Evolutionary conservation across 2,797 vertebrate genomes (phyloP).

Genomic region (Acrossocheilus wenchowensis): DNA sequence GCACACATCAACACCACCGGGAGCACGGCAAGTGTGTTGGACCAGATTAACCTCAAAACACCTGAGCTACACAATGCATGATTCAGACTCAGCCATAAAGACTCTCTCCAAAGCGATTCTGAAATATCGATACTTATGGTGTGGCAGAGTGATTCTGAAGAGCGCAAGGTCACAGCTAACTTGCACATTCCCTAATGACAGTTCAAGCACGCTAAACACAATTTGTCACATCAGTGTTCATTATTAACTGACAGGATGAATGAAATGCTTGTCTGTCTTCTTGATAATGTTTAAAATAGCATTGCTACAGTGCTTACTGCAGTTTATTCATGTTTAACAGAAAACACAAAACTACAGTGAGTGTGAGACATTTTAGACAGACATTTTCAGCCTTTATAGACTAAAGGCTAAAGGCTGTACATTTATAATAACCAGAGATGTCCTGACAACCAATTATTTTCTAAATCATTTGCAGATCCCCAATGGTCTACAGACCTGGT

Average conservation of each 20-base stretch:
- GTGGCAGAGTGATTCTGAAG: background rate
- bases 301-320: background rate
- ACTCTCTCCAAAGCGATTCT: background rate
- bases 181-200: constrained; percentile 13
- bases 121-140: constrained; percentile 18
- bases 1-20: constrained; percentile 29
- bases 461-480: background rate
- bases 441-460: background rate
- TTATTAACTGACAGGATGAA: constrained; percentile 13
- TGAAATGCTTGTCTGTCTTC: background rate
- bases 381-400: background rate
- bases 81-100: background rate
- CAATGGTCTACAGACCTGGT: background rate
- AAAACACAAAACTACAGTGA: background rate
- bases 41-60: constrained; percentile 33
- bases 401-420: no score
- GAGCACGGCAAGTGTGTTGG: background rate
- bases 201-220: background rate
- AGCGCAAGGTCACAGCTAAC: background rate
- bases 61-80: constrained; percentile 35
- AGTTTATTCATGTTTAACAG: background rate
- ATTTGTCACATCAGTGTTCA: background rate
- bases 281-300: background rate
- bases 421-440: background rate
- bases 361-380: background rate